These are phyloP conservation scores for Lucifuga dentata DNA, from an alignment of 2,113 vertebrate genomes.

Conservation along the genomic window DNA sequence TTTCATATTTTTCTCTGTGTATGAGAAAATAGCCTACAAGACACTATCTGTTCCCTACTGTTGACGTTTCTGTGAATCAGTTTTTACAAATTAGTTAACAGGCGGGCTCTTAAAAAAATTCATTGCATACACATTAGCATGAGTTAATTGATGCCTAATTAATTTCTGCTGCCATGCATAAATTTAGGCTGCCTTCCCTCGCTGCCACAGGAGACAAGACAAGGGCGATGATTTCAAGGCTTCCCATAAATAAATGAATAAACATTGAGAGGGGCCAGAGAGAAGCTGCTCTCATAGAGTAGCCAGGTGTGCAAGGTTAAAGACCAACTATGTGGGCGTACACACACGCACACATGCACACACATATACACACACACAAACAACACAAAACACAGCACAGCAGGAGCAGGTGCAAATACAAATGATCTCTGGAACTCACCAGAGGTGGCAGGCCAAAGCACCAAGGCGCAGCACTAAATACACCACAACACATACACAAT, in stretches of 20 bases:
- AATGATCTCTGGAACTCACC: constrained; percentile 71
- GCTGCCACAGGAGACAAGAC: constrained; percentile 76
- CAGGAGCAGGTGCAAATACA: constrained; percentile 76
- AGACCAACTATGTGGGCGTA: constrained; percentile 75
- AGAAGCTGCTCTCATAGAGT: constrained; percentile 67
- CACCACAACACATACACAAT: constrained; percentile 53
- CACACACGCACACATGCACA: constrained; percentile 27
- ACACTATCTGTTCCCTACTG: constrained; percentile 71
- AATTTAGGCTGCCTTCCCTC: constrained; percentile 74
- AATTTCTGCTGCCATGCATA: constrained; percentile 86
- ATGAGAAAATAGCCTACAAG: constrained; percentile 73
- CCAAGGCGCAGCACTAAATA: constrained; percentile 42
- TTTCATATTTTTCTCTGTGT: constrained; percentile 68
- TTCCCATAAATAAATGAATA: constrained; percentile 86
- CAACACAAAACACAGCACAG: constrained; percentile 27
- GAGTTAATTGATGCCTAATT: constrained; percentile 88
- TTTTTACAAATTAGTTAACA: constrained; percentile 85
- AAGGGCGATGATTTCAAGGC: constrained; percentile 77
- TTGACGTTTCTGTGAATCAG: constrained; percentile 74
- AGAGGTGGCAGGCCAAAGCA: constrained; percentile 58
- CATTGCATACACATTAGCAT: constrained; percentile 84
- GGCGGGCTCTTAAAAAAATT: constrained; percentile 72
- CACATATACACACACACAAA: constrained; percentile 43
- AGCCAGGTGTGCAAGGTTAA: constrained; percentile 82
- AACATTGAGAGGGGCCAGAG: constrained; percentile 80